These are phyloP conservation scores for Gryon sp. DNA, from an alignment of 1,140 invertebrate species.

Conservation along the genomic window DNA sequence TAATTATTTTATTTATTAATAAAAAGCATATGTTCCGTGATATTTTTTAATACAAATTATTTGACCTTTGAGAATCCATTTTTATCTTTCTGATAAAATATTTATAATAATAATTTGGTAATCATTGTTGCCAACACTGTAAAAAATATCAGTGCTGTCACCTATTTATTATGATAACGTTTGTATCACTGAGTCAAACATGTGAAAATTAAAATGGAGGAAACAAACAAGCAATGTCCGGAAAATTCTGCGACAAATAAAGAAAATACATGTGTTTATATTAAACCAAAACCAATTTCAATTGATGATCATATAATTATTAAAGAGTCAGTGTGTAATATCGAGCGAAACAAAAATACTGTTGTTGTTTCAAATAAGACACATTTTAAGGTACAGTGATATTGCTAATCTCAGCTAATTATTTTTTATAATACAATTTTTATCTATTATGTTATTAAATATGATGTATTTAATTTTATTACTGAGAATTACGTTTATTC, in stretches of 20 bases:
- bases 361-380: conserved; percentile 82
- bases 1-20: no score
- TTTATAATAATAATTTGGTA: no score
- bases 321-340: conserved; percentile 15
- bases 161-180: no score
- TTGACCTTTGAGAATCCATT: no score
- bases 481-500: no score
- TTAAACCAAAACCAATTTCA: conserved; percentile 15
- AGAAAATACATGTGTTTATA: conserved; percentile 11
- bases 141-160: no score
- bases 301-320: neutral
- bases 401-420: conserved; percentile 54
- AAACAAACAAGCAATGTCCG: conserved; percentile 25
- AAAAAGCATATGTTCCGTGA: no score
- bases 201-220: conserved; percentile 47
- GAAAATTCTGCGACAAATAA: conserved; percentile 7
- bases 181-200: no score
- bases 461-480: no score
- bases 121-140: no score
- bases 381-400: conserved; percentile 79
- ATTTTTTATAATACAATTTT: neutral
- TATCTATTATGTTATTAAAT: neutral
- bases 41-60: no score
- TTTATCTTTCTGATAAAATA: no score
- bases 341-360: conserved; percentile 61